Conservation (phyloP, 92 coral and sea anemone species). For the Muricea muricata region DNA sequence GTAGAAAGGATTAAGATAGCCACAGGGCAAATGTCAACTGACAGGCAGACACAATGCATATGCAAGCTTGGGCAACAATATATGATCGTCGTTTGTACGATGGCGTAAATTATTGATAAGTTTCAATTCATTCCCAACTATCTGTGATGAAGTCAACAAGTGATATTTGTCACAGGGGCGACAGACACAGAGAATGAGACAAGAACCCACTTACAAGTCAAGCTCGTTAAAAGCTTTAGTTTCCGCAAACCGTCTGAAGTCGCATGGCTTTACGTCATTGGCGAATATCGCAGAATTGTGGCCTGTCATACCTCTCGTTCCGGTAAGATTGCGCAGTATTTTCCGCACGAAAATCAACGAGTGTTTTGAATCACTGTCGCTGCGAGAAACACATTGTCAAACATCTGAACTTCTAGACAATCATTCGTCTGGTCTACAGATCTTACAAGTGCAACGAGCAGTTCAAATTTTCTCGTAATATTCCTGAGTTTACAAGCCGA, state of each 20-base stretch:
- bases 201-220: slow-evolving; percentile 12
- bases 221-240: not conserved
- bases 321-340: not conserved
- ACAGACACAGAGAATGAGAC: not conserved
- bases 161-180: not conserved
- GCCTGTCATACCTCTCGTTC: not conserved
- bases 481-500: no score
- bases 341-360: no score
- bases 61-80: not conserved
- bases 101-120: not conserved
- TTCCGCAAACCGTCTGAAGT: slow-evolving; percentile 36
- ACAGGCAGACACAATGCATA: not conserved
- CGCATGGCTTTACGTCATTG: slow-evolving; percentile 22
- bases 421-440: no score
- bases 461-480: no score
- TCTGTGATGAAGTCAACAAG: not conserved
- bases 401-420: no score
- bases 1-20: not conserved
- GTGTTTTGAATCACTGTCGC: no score
- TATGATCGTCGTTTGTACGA: not conserved
- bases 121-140: no score
- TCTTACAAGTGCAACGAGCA: no score
- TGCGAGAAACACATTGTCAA: no score
- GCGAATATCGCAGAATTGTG: slow-evolving; percentile 1
- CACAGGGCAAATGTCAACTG: not conserved